Evolutionary conservation across 2,113 vertebrate species (phyloP), one percentile per base, ranked within the genome.

Genomic region (Salminus brasiliensis): DNA sequence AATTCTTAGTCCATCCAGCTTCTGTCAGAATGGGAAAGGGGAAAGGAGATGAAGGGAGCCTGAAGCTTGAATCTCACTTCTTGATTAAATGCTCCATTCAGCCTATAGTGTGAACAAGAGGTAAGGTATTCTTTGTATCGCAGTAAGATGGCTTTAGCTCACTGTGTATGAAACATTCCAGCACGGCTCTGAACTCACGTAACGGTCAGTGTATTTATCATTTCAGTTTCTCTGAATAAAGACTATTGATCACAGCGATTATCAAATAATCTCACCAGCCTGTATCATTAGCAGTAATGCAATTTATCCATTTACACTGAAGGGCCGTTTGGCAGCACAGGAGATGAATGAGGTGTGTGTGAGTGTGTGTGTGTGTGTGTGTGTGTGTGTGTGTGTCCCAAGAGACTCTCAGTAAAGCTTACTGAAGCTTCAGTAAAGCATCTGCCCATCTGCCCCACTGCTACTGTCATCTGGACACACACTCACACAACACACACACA

Each of bases 341-440:
- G 67, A 67, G 25, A 13, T 18, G 32, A 52, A 72, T 25, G 34
- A 49, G 29, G 71, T 47, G 68, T 32, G 74, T 72, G 53, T 67
- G 23, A 13, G 32, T n/a, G 36, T 73, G 49, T 32, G 49, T 60
- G 55, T 45, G 60, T 80, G 78, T 73, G 57, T 62, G 53, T 65
- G 72, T 72, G 53, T 39, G 47, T 52, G 55, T 70, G 71, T 65
- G 71, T 73, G 55, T 59, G 47, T 78, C 83, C 75, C 83, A 47
- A n/a, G 79, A 60, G 83, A 84, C 57, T 57, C 39, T 79, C 74
- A 78, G 70, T 84, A 74, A 74, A 78, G 70, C 75, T 84, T 76
- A 84, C 78, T 84, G 79, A 66, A 75, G 83, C 83, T 84, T 78
- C 83, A 81, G 70, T 59, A 74, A 73, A 74, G 79, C 74, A 84